A percentile compares a stretch with the other conserved stretches of the same genome.
Conservation (phyloP, 2,888 invertebrate species). For the Ochropleura plecta region DNA sequence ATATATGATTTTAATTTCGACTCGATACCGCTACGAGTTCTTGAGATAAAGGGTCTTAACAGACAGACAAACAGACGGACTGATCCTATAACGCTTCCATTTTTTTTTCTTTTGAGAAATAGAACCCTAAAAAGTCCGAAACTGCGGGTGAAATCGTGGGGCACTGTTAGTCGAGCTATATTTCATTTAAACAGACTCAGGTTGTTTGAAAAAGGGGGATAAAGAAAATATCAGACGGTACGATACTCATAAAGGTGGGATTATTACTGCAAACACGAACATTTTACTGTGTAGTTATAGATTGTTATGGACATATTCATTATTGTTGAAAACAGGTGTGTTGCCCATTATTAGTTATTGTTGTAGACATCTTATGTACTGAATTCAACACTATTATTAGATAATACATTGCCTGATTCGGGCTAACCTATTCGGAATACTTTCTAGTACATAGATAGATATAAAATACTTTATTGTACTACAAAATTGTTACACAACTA, state of each 20-base stretch:
- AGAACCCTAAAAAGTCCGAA: not conserved
- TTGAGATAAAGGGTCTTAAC: too few species aligned
- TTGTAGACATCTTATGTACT: not conserved
- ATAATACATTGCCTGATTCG: not conserved
- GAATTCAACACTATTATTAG: not conserved
- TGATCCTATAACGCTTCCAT: too few species aligned
- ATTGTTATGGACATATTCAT: conserved; percentile 12
- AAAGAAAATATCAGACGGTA: conserved; percentile 28
- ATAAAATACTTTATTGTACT: too few species aligned
- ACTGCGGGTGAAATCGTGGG: not conserved
- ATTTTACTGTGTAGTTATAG: conserved; percentile 34
- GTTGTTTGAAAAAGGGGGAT: conserved; percentile 39
- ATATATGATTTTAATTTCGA: too few species aligned
- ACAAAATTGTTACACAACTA: too few species aligned
- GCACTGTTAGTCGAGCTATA: conserved; percentile 11
- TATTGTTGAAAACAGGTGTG: conserved; percentile 29
- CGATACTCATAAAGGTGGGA: conserved; percentile 58
- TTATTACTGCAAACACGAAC: conserved; percentile 46
- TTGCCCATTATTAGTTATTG: not conserved
- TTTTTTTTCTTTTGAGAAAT: too few species aligned
- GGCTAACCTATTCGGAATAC: not conserved
- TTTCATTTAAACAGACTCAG: conserved; percentile 42
- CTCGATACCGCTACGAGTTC: too few species aligned
- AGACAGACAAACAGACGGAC: too few species aligned
- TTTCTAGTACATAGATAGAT: not conserved